Conservation (phyloP, 2,888 invertebrate species). For the Eilema griseolum region DNA sequence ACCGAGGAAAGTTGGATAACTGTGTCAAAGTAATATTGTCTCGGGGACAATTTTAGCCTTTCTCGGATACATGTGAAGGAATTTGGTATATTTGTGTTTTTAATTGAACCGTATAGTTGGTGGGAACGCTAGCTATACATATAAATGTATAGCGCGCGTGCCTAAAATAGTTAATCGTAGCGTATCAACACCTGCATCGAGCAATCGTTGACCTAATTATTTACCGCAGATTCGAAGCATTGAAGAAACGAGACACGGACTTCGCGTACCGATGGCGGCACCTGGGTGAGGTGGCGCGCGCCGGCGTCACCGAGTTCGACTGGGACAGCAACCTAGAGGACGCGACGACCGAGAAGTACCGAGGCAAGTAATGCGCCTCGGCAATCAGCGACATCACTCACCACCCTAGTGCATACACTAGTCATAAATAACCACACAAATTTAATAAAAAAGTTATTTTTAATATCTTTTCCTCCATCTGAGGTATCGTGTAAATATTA, state of each 20-base stretch:
- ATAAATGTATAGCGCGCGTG: conserved; percentile 21
- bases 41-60: conserved; percentile 29
- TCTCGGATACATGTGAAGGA: conserved; percentile 13
- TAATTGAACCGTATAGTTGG: conserved; percentile 41
- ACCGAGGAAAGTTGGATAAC: conserved; percentile 33
- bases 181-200: conserved; percentile 35
- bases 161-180: conserved; percentile 10
- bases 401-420: conserved; percentile 68
- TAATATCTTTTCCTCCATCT: conserved; percentile 40
- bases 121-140: background rate
- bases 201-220: conserved; percentile 34
- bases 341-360: conserved; percentile 84
- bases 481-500: conserved; percentile 48
- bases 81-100: conserved; percentile 25
- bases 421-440: conserved; percentile 61
- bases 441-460: conserved; percentile 47
- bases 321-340: conserved; percentile 95
- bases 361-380: conserved; percentile 71
- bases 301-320: conserved; percentile 94
- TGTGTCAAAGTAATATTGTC: conserved; percentile 46
- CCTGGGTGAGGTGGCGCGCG: conserved; percentile 92
- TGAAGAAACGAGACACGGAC: conserved; percentile 93
- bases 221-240: conserved; percentile 90
- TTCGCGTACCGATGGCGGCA: conserved; percentile 94
- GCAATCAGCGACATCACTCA: conserved; percentile 30